Conservation (phyloP, 2,113 vertebrate species). For the Copsychus sechellarum region DNA sequence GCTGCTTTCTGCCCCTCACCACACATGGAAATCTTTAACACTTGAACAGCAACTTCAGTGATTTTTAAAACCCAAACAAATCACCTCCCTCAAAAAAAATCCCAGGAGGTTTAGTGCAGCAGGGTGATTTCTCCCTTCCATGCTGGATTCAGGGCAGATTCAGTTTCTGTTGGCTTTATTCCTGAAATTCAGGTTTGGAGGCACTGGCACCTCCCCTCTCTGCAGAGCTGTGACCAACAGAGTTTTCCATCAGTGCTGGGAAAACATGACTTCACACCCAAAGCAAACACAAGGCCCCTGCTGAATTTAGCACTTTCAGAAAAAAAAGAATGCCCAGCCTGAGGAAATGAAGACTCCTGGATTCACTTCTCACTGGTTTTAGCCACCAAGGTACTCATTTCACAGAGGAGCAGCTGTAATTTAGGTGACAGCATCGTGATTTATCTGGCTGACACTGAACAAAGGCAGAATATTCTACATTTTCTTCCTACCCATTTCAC, state of each 20-base stretch:
- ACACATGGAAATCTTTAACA: neutral
- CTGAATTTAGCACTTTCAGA: neutral
- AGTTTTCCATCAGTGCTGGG: neutral
- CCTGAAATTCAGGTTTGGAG: neutral
- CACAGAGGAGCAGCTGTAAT: neutral
- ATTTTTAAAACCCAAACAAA: neutral
- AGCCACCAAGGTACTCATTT: neutral
- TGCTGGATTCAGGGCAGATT: neutral
- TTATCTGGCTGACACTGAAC: neutral
- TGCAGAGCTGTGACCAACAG: neutral
- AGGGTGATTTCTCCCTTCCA: neutral
- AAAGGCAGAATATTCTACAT: neutral
- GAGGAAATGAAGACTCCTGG: neutral
- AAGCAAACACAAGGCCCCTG: neutral
- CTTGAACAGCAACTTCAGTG: neutral
- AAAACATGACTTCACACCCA: constrained; percentile 31
- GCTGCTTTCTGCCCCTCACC: neutral
- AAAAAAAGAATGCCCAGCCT: neutral
- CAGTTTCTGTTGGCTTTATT: neutral
- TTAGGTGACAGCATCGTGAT: neutral
- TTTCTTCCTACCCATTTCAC: neutral
- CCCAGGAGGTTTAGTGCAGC: neutral
- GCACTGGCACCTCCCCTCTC: neutral
- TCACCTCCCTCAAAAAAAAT: neutral
- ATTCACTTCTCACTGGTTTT: neutral